Base-by-base conservation (phyloP, 2,113 vertebrate species). In the Indicator maculatus region DNA sequence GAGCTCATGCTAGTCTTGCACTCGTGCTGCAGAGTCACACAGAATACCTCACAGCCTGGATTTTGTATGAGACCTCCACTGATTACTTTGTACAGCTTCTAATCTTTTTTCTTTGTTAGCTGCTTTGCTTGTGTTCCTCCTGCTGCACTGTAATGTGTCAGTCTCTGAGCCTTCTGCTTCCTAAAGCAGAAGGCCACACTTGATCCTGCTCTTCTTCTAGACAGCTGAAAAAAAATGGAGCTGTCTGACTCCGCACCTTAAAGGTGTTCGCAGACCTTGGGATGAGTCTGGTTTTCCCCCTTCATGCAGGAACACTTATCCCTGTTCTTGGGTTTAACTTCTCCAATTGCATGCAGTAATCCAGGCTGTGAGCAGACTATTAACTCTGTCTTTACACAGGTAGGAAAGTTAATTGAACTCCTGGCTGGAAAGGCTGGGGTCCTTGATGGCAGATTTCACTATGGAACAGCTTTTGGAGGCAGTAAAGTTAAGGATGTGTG, bases 401-500 rank as follows among this genome's bases (percentile, higher is more conserved):
- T 99, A 75, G 99, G 99, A 41, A 99, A 99, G 93, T 86, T 99
- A 79, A 99, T 99, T 10, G 99, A 99, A 87, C 97, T 99, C 73
- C 93, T 99, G 94, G 99, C 99, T 6, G 99, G 99, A 85, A 99
- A 99, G 94, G 99, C 99, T 0, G 99, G 99, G 1, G 99, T 99
- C 73, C 93, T 99, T 2, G 99, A 99, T 11, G 99, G 99, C 65
- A 97, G 98, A 13, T 99, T 99, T 97, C 99, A 99, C 97, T 99
- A 99, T 1, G 99, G 99, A 58, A 99, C 99, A 0, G 99, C 99
- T 15, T 99, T 99, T 36, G 99, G 99, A 20, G 99, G 99, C 86
- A 99, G 99, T 95, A 99, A 99, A 96, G 99, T 99, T 90, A 99
- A 99, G 94, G 99, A 99, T 15, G 99, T 99, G 75, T 99, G 99